Evolutionary conservation across 2,888 invertebrate species (phyloP), one percentile per base, ranked within the genome.

Genomic region (Morpho deidamia): DNA sequence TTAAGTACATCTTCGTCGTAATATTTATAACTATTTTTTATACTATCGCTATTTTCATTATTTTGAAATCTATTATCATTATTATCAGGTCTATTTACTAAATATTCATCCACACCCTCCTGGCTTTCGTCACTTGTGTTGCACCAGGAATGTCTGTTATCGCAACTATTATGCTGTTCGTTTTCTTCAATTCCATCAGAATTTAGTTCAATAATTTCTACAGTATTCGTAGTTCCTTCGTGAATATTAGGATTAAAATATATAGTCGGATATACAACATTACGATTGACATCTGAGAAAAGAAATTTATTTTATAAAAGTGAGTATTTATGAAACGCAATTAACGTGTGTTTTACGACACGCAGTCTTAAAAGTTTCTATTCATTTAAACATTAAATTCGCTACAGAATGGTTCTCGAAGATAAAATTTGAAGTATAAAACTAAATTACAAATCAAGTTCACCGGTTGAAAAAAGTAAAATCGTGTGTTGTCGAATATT

Each of bases 191-290:
- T 64, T 7, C 66, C 56, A 7, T 71, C 59, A n/a, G 61, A 61
- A 47, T 68, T 72, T 7, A 86, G 60, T 71, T 86, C 87, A 44
- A 75, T 71, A 12, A 86, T 81, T 71, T 83, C 74, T 5, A 82
- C 66, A 14, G 67, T 61, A n/a, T 42, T 41, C 59, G 38, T 55
- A 49, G 53, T 49, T 11, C 52, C 43, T 35, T 55, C 32, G 33
- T 50, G 37, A 14, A 47, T 8, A 11, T 53, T 14, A 11, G 51
- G 44, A 33, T 53, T 42, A 34, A 51, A 53, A 14, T 49, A 48
- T 33, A 59, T 11, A 35, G 46, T 58, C 9, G 63, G 62, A 34
- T 60, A 51, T 41, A 60, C 51, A 7, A 62, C 52, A 39, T 65
- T 65, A 0, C 61, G 59, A 57, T 65, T 62, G 34, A 63, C 44